Base-by-base conservation (phyloP, 2,113 vertebrate species). In the Syrrhaptes paradoxus region DNA sequence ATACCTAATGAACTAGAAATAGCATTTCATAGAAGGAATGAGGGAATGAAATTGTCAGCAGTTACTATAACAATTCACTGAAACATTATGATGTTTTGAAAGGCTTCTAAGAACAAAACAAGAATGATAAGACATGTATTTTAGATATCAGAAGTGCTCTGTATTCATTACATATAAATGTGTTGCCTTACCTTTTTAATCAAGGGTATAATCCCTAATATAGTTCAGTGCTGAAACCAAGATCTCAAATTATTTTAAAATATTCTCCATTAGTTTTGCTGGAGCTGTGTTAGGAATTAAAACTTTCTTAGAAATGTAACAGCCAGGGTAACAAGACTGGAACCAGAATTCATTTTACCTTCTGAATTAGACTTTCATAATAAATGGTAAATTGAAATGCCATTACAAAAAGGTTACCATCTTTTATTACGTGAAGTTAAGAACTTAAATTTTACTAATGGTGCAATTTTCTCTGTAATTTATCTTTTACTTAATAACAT, bases 381-480 rank as follows among this genome's bases (percentile, higher is more conserved):
- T 83, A 94, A 96, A 96, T 93, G 93, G 68, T 96, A 96, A 97
- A 97, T 96, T 97, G 87, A 95, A 97, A 86, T 95, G 81, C 70
- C 74, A 96, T 89, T 91, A 91, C 73, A 96, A 92, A 96, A 97
- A 97, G 74, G 77, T 96, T 97, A 92, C 77, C 55, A 90, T 94
- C 90, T 95, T 96, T 97, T 96, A 93, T 93, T 96, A 95, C 48
- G 79, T 32, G 71, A 97, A 96, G 82, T 92, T 97, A 96, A 97
- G 90, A 97, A 96, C 85, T 96, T 97, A 97, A 95, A 95, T 97
- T 97, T 96, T 95, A 96, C 96, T 98, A 98, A 98, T 97, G 93
- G 89, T 95, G 78, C 80, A 97, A 97, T 98, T 98, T 98, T 96
- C 93, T 96, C 85, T 49, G 72, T 96, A 97, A 97, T 97, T 97